Conservation (phyloP, 2,113 vertebrate species). For the Talpa occidentalis region DNA sequence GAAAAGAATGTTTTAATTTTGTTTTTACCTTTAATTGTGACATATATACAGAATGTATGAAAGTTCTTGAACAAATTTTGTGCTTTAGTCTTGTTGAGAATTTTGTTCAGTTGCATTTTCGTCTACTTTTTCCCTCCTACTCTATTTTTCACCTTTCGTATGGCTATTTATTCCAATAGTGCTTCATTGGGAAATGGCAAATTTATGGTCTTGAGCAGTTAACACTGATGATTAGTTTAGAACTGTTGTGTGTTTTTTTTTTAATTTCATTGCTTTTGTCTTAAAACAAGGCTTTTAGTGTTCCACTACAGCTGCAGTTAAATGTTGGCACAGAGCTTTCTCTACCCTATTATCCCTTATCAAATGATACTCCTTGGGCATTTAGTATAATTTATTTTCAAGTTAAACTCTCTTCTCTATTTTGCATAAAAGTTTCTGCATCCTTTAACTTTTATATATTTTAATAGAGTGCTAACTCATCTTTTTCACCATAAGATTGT, state of each 20-base stretch:
- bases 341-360: background rate
- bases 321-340: conserved; percentile 67
- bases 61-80: conserved; percentile 30
- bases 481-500: conserved; percentile 18
- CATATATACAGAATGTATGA: background rate
- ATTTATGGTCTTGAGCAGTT: conserved; percentile 38
- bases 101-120: background rate
- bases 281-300: conserved; percentile 65
- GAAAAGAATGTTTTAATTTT: conserved; percentile 21
- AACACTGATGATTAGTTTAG: conserved; percentile 40
- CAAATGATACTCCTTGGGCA: conserved; percentile 37
- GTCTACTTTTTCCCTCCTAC: background rate
- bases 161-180: conserved; percentile 26
- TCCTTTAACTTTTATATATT: conserved; percentile 33
- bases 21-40: background rate
- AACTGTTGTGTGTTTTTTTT: conserved; percentile 37
- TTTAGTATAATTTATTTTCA: conserved; percentile 58
- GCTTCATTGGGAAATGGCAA: conserved; percentile 27
- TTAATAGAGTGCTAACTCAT: conserved; percentile 17
- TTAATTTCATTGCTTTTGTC: conserved; percentile 64
- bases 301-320: conserved; percentile 57
- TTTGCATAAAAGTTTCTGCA: conserved; percentile 22
- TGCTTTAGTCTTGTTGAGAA: conserved; percentile 44
- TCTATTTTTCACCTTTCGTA: background rate
- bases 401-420: conserved; percentile 27